Conservation (phyloP, 2,113 vertebrate genomes). For the Panthera tigris region DNA sequence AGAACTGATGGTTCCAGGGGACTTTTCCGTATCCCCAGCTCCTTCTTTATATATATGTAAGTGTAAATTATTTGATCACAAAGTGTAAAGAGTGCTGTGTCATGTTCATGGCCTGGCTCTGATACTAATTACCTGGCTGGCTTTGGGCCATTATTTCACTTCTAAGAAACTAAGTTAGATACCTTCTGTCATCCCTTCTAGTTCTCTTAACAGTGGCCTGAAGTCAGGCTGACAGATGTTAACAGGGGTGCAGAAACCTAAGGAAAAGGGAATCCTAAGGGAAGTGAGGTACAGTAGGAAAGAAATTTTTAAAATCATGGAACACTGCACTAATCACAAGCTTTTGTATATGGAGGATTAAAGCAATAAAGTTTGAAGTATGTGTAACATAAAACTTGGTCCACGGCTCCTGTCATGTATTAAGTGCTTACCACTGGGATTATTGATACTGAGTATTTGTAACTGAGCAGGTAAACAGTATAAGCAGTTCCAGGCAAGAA, state of each 20-base stretch:
- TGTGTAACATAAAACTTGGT: not conserved
- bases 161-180: not conserved
- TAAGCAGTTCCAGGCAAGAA: not conserved
- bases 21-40: too few relatives aligned
- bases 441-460: not conserved
- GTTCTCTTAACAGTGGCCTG: not conserved
- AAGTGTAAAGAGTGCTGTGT: not conserved
- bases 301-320: not conserved
- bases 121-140: not conserved
- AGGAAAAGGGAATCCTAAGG: not conserved
- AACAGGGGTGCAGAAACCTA: fast-evolving
- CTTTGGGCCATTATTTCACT: not conserved
- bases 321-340: not conserved
- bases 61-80: not conserved
- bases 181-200: not conserved
- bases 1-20: not conserved
- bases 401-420: too few relatives aligned
- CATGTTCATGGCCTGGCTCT: not conserved
- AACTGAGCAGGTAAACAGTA: not conserved
- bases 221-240: not conserved
- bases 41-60: not conserved
- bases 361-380: not conserved
- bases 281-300: not conserved
- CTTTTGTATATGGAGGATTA: not conserved
- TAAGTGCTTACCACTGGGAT: not conserved